These are phyloP conservation scores for Himalopsyche tibetana DNA, from an alignment of 2,888 invertebrate species.

Conservation along the genomic window DNA sequence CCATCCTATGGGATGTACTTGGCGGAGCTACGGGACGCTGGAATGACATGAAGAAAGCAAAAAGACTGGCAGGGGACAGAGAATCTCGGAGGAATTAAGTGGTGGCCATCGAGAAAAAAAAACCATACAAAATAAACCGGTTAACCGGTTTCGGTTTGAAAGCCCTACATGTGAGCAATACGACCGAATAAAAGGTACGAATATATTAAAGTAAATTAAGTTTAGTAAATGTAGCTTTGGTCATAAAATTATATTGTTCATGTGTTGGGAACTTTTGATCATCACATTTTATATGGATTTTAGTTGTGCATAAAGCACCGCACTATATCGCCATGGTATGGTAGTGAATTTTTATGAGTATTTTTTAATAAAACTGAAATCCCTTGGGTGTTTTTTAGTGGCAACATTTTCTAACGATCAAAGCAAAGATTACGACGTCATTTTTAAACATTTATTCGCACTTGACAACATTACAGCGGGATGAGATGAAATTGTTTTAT, in stretches of 20 bases:
- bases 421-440: conserved; percentile 16
- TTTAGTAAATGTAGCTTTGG: not conserved
- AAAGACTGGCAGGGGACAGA: no score
- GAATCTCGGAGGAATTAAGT: no score
- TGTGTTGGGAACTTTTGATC: not conserved
- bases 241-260: not conserved
- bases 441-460: not conserved
- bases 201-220: not conserved
- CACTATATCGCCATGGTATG: not conserved
- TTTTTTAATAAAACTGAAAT: not conserved
- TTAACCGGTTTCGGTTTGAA: no score
- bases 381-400: not conserved
- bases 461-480: not conserved
- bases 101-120: no score
- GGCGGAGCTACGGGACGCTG: no score
- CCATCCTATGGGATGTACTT: no score
- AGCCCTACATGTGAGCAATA: no score
- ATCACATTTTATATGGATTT: not conserved
- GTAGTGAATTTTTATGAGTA: conserved; percentile 17
- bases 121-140: no score
- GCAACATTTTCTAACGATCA: conserved; percentile 14
- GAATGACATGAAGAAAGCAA: no score
- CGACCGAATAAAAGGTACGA: no score
- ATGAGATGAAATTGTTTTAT: no score
- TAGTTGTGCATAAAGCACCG: not conserved